These are phyloP conservation scores for Lamprotornis superbus DNA, from an alignment of 2,113 vertebrate genomes.

Conservation along the genomic window DNA sequence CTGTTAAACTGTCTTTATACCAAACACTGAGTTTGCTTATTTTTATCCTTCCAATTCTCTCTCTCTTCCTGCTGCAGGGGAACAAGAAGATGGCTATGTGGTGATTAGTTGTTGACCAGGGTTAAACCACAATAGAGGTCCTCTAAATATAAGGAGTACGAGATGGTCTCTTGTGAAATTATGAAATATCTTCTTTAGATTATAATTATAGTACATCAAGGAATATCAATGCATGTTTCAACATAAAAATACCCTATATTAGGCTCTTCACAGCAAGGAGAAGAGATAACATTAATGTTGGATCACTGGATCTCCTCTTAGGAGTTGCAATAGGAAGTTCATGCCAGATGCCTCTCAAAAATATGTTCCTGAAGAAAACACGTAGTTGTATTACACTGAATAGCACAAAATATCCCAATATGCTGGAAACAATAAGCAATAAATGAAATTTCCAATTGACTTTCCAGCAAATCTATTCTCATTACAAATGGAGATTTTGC, in stretches of 20 bases:
- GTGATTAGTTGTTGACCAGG: fast-evolving
- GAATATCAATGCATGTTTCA: neutral
- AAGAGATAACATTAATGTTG: neutral
- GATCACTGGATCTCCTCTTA: neutral
- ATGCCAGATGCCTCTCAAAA: constrained; percentile 15
- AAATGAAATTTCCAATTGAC: constrained; percentile 72
- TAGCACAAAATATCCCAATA: constrained; percentile 62
- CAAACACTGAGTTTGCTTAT: neutral
- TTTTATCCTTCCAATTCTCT: neutral
- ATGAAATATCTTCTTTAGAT: neutral
- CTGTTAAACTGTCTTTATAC: neutral
- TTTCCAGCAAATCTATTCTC: constrained; percentile 75
- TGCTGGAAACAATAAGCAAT: constrained; percentile 68
- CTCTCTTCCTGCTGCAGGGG: neutral
- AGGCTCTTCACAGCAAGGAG: neutral
- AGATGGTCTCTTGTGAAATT: neutral
- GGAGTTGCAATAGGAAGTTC: neutral
- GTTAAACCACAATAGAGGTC: fast-evolving
- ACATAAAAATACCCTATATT: neutral
- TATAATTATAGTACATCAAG: neutral
- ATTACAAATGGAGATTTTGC: constrained; percentile 71
- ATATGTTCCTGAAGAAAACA: neutral
- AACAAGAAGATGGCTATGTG: fast-evolving
- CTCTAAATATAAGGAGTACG: neutral
- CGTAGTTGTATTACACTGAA: neutral